A percentile compares a stretch with the other conserved stretches of the same genome.
Conservation (phyloP, 1,140 invertebrate genomes). For the Drosophila sp. region DNA sequence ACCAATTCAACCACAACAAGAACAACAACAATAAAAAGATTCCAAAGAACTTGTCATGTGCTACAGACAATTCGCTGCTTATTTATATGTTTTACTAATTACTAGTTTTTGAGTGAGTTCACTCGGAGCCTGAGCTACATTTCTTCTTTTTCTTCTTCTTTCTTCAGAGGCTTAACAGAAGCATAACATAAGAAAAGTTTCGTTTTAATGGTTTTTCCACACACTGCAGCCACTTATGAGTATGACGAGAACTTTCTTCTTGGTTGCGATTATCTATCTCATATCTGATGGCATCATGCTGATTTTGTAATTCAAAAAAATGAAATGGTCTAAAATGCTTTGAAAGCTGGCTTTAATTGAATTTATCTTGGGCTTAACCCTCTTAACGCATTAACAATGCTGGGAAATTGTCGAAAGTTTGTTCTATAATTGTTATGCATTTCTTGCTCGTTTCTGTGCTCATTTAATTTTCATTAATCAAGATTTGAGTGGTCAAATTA, state of each 20-base stretch:
- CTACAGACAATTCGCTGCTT: slow-evolving; percentile 26
- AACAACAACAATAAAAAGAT: slow-evolving; percentile 1
- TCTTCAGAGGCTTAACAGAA: slow-evolving; percentile 16
- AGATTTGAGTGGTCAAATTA: slow-evolving; percentile 37
- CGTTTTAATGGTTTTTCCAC: slow-evolving; percentile 64
- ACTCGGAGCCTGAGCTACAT: slow-evolving; percentile 10
- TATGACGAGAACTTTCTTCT: slow-evolving; percentile 61
- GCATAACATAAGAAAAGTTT: slow-evolving; percentile 48
- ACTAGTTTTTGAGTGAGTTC: slow-evolving; percentile 14
- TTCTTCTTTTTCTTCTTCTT: no score
- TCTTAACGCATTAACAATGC: slow-evolving; percentile 20
- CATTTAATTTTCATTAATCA: slow-evolving; percentile 48
- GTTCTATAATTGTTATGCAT: slow-evolving; percentile 17
- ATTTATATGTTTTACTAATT: slow-evolving; percentile 67
- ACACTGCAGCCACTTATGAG: slow-evolving; percentile 45
- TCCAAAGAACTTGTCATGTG: slow-evolving; percentile 35
- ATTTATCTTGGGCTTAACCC: slow-evolving; percentile 46
- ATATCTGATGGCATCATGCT: slow-evolving; percentile 22
- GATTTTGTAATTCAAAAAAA: slow-evolving; percentile 11
- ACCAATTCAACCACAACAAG: slow-evolving; percentile 26
- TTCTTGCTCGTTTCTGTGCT: slow-evolving; percentile 19
- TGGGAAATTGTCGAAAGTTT: slow-evolving; percentile 43
- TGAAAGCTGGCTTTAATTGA: slow-evolving; percentile 73
- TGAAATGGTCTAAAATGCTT: slow-evolving; percentile 61
- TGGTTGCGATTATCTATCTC: slow-evolving; percentile 23